Conservation (phyloP, 1,140 invertebrate species). For the Chelonus insularis region DNA sequence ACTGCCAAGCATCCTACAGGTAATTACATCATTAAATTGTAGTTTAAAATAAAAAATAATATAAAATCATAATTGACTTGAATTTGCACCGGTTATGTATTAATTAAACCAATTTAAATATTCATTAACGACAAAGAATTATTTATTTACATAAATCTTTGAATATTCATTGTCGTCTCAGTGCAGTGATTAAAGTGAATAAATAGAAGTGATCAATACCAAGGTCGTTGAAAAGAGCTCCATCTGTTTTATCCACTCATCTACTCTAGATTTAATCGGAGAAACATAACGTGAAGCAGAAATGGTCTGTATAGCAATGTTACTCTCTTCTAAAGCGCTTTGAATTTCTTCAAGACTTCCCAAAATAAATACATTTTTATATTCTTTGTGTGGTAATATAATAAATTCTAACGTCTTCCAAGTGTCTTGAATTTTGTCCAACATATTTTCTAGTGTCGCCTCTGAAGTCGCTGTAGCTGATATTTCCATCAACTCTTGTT, state of each 20-base stretch:
- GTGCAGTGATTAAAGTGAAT: too few relatives aligned
- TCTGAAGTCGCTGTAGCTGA: slow-evolving; percentile 84
- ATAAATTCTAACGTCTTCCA: slow-evolving; percentile 81
- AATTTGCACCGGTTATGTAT: too few relatives aligned
- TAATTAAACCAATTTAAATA: too few relatives aligned
- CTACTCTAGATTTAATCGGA: slow-evolving; percentile 77
- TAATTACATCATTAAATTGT: slow-evolving; percentile 20
- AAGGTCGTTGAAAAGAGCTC: slow-evolving; percentile 76
- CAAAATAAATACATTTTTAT: slow-evolving; percentile 80
- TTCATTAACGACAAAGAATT: too few relatives aligned
- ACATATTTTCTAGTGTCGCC: slow-evolving; percentile 73
- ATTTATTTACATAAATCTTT: too few relatives aligned
- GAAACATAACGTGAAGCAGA: slow-evolving; percentile 80
- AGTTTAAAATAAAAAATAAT: too few relatives aligned
- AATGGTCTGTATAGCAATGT: slow-evolving; percentile 83
- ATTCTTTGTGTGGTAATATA: slow-evolving; percentile 75
- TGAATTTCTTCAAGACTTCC: slow-evolving; percentile 84
- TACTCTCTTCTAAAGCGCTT: slow-evolving; percentile 78
- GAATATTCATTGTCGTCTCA: too few relatives aligned
- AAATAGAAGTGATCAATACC: too few relatives aligned
- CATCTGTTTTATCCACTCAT: slow-evolving; percentile 76
- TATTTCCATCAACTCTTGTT: slow-evolving; percentile 78
- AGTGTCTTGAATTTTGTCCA: slow-evolving; percentile 80
- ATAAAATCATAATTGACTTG: too few relatives aligned
- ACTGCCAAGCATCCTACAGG: slow-evolving; percentile 78